A percentile compares a stretch with the other conserved stretches of the same genome.
These are phyloP conservation scores for Mico argentatus DNA, from an alignment of 2,797 vertebrate genomes.

Conservation along the genomic window DNA sequence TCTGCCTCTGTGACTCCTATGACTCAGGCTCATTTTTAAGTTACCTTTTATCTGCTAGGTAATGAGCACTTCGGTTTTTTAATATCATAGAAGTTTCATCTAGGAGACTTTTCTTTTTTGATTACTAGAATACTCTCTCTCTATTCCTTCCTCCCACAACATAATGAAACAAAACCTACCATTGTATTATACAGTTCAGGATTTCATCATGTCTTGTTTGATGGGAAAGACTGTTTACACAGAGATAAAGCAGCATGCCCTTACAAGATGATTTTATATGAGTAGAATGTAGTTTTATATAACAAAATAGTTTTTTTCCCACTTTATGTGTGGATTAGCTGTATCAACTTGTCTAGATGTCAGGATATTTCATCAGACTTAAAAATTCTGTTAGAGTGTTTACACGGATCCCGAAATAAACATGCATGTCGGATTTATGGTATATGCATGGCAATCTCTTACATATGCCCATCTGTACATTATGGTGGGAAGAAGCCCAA, in stretches of 20 bases:
- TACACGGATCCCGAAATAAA: not conserved
- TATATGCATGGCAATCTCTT: not conserved
- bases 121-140: conserved; percentile 18
- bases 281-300: not conserved
- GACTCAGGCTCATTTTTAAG: conserved; percentile 28
- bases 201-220: conserved; percentile 35
- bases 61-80: conserved; percentile 42
- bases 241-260: not conserved
- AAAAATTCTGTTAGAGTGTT: not conserved
- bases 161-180: conserved; percentile 44
- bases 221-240: conserved; percentile 36
- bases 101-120: conserved; percentile 36
- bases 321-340: not conserved
- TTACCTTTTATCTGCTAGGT: conserved; percentile 45
- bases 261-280: not conserved
- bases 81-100: conserved; percentile 47
- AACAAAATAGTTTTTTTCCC: not conserved
- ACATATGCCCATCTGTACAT: not conserved
- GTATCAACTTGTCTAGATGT: not conserved
- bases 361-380: not conserved
- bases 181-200: not conserved
- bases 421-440: not conserved
- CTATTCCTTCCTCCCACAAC: not conserved
- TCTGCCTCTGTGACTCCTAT: not conserved
- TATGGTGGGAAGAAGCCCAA: not conserved